Evolutionary conservation across 2,797 vertebrate genomes (phyloP).

Genomic region (Emys orbicularis): DNA sequence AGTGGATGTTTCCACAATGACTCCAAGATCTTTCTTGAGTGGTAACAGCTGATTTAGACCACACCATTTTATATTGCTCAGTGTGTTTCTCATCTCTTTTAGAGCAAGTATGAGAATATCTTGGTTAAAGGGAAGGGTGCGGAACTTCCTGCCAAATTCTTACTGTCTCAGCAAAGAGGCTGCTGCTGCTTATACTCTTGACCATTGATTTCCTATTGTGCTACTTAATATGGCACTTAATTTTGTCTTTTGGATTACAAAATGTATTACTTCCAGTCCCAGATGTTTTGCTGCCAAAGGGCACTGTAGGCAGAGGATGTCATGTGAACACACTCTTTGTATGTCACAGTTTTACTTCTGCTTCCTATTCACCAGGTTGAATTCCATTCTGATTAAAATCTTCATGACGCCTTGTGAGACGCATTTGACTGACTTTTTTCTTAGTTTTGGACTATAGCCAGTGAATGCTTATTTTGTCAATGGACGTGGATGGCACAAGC

Average conservation of each 20-base stretch:
- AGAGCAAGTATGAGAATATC: not conserved
- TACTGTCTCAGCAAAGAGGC: not conserved
- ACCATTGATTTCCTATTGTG: not conserved
- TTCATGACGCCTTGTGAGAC: not conserved
- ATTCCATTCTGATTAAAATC: constrained; percentile 12
- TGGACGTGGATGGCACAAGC: not conserved
- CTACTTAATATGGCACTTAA: not conserved
- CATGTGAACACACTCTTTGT: not conserved
- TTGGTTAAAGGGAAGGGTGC: too few species aligned
- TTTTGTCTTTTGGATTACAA: not conserved
- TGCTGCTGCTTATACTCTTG: not conserved
- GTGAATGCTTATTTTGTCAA: not conserved
- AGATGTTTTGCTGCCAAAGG: not conserved
- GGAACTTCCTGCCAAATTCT: not conserved
- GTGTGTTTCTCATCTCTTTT: not conserved
- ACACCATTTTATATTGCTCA: not conserved
- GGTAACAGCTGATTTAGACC: not conserved
- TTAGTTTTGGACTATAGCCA: not conserved
- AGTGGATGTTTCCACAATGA: too few species aligned
- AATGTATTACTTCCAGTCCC: not conserved
- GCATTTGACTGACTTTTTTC: not conserved
- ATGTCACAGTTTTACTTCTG: not conserved
- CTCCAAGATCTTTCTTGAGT: not conserved
- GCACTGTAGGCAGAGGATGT: not conserved
- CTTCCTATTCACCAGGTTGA: not conserved